Percentiles rank a stretch among this genome's conserved stretches.
These are phyloP conservation scores for Sympetrum striolatum DNA, from an alignment of 2,888 invertebrate species.

Conservation along the genomic window DNA sequence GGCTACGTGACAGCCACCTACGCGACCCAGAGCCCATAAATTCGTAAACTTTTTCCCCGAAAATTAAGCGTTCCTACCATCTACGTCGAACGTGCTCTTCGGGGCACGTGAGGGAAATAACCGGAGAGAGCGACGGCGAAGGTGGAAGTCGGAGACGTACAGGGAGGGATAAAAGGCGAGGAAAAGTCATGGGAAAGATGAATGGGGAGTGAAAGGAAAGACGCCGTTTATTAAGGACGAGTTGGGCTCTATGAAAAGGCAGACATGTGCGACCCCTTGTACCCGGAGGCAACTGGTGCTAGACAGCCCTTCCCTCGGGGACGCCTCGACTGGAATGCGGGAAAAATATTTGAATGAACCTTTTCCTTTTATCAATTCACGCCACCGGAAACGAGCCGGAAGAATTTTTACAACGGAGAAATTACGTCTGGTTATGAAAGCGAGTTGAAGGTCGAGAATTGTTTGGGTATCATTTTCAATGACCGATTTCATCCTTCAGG, in stretches of 20 bases:
- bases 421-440: no score
- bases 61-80: background rate
- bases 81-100: background rate
- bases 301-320: background rate
- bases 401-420: background rate
- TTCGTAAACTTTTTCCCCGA: background rate
- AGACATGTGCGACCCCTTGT: background rate
- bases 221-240: background rate
- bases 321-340: background rate
- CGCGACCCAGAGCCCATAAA: background rate
- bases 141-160: background rate
- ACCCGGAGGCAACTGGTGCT: background rate
- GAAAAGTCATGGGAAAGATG: background rate
- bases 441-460: no score
- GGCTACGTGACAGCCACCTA: background rate
- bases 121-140: background rate
- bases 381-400: background rate
- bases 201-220: background rate
- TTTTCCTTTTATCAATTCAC: background rate
- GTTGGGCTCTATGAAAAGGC: background rate
- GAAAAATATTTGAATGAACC: background rate
- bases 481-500: no score
- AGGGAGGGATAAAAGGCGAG: background rate
- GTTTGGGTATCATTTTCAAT: no score
- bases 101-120: background rate